Evolutionary conservation across 2,888 invertebrate genomes (phyloP), one percentile per base, ranked within the genome.

Genomic region (Eupeodes latifasciatus): DNA sequence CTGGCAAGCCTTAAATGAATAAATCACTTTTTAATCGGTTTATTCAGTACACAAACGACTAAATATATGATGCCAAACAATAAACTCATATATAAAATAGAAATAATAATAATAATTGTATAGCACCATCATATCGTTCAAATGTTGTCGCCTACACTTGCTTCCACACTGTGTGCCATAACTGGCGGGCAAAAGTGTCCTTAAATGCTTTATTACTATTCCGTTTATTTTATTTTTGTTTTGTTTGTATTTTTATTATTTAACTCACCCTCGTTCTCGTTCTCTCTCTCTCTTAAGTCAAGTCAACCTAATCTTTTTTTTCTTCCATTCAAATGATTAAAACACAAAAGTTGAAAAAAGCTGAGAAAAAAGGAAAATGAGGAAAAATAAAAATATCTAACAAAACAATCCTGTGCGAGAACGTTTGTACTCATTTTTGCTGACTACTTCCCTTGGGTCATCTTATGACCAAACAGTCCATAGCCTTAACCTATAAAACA

Each of bases 391-490:
- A 36, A 71, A 62, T 76, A 77, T 77, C 81, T 76, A 66, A 74
- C 79, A 61, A 81, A 85, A 81, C 81, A 85, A 81, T 77, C 80
- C 72, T 79, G 61, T 77, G 64, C 80, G 53, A 69, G 55, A 79
- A 53, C 75, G 75, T 82, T 85, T 72, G 61, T 76, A 76, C 82
- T 86, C 79, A 59, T 82, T 86, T 82, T 72, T 72, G 79, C 76
- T 80, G 86, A 83, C 86, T 80, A 59, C 79, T 76, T 79, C 83
- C 86, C 86, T 76, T 53, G 86, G 86, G 86, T 87, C 83, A 80
- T 83, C 64, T 87, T 87, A 79, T 72, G 79, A 71, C 75, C 83
- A 72, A 83, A 64, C 79, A 79, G 71, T 64, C 75, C 79, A 79
- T 69, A 71, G 79, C 79, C 78, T 66, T 71, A 67, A 67, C 71